A percentile compares a stretch with the other conserved stretches of the same genome.
Conservation (phyloP, 2,797 vertebrate species). For the Micropoecilia bifurca region DNA sequence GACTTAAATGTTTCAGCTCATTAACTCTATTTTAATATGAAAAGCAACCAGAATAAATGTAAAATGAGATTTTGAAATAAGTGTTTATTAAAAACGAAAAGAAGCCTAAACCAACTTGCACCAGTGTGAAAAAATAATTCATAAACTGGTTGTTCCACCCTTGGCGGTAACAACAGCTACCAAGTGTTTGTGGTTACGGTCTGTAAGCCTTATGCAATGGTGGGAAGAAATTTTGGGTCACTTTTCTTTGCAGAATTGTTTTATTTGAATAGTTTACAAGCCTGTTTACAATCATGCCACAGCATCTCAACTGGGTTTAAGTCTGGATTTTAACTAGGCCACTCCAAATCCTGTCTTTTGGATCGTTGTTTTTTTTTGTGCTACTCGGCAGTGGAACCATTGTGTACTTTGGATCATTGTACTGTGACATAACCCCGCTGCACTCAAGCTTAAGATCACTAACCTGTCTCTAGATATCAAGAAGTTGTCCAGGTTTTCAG, state of each 20-base stretch:
- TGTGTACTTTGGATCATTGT: neutral
- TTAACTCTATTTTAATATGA: neutral
- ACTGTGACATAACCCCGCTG: neutral
- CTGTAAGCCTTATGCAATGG: neutral
- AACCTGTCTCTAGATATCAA: neutral
- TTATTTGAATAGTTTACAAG: neutral
- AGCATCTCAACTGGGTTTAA: neutral
- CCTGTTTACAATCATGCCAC: neutral
- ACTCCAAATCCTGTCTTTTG: neutral
- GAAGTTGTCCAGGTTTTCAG: neutral
- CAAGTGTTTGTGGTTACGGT: neutral
- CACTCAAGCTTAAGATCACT: neutral
- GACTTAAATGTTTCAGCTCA: neutral
- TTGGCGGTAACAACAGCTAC: neutral
- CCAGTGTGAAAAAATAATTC: neutral
- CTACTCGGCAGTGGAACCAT: no score
- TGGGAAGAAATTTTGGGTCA: neutral
- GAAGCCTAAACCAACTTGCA: neutral
- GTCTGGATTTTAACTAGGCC: neutral
- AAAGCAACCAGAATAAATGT: neutral
- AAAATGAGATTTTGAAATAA: neutral
- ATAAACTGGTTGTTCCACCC: neutral
- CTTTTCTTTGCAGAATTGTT: neutral
- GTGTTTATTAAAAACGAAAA: neutral
- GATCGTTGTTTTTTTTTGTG: neutral